Conservation (phyloP, 2,113 vertebrate species). For the Phyllostomus hastatus region DNA sequence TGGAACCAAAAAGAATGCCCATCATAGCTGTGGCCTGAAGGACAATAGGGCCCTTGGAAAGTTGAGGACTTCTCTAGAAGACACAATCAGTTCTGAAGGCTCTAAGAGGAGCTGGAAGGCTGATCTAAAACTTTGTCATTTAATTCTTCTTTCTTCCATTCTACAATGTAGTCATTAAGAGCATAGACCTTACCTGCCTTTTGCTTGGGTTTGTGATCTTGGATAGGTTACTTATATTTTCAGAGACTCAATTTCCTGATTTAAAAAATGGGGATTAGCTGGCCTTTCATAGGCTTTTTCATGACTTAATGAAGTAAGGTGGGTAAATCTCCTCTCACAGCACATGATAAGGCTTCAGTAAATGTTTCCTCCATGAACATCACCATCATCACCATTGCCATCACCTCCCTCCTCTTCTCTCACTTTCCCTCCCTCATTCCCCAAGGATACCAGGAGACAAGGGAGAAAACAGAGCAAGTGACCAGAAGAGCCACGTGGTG, state of each 20-base stretch:
- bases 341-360: background rate
- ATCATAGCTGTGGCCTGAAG: background rate
- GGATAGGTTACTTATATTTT: background rate
- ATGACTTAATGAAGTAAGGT: background rate
- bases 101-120: background rate
- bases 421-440: background rate
- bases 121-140: background rate
- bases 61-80: background rate
- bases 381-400: background rate
- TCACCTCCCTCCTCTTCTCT: background rate
- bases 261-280: background rate
- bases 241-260: constrained; percentile 3
- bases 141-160: background rate
- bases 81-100: background rate
- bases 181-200: background rate
- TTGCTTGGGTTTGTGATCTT: background rate
- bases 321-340: background rate
- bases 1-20: background rate
- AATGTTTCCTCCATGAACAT: background rate
- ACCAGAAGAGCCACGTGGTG: background rate
- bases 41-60: background rate
- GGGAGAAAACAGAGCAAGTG: background rate
- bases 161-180: background rate
- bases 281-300: background rate
- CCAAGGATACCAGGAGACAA: background rate